Evolutionary conservation across 2,797 vertebrate species (phyloP), one percentile per base, ranked within the genome.

Genomic region (Acanthopagrus latus): DNA sequence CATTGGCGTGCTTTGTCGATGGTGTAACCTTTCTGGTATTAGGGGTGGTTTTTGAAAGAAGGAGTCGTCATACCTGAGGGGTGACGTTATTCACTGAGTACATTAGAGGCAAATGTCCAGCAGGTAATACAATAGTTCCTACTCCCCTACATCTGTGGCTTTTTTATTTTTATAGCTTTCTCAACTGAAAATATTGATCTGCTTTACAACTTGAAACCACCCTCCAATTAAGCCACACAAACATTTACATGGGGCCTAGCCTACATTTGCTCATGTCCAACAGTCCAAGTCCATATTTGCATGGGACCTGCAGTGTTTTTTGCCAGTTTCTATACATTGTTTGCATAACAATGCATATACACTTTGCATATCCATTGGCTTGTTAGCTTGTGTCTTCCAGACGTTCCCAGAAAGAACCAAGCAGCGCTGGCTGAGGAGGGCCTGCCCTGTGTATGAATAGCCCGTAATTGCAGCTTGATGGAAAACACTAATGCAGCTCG

Each of bases 401-500:
- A 82, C 44, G 5, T 86, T 91, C 82, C 82, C 88, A 88, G 74
- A 76, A 85, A 80, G 72, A 33, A 65, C 63, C 56, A 54, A 88
- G 75, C 80, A 60, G 84, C 5, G 44, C 74, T 77, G 48, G 80
- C 63, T 56, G 78, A 81, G 78, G 83, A 88, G 75, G 86, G 71
- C 85, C 80, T 84, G 64, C 78, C 81, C 73, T 76, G 89, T 81
- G 86, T 83, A 89, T 93, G 89, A 92, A 93, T 91, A 91, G 88
- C 82, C 81, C 71, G 76, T 93, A 94, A 94, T 92, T 94, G 91
- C 86, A 87, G 81, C 87, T 90, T 89, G 91, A 90, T 92, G 93
- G 91, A 94, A 93, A 93, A 94, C 89, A 89, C 89, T 93, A 94
- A 94, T 92, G 92, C 87, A 78, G 85, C 90, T 93, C 67, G 65